Evolutionary conservation across 2,888 invertebrate species (phyloP).

Genomic region (Acronicta alni): DNA sequence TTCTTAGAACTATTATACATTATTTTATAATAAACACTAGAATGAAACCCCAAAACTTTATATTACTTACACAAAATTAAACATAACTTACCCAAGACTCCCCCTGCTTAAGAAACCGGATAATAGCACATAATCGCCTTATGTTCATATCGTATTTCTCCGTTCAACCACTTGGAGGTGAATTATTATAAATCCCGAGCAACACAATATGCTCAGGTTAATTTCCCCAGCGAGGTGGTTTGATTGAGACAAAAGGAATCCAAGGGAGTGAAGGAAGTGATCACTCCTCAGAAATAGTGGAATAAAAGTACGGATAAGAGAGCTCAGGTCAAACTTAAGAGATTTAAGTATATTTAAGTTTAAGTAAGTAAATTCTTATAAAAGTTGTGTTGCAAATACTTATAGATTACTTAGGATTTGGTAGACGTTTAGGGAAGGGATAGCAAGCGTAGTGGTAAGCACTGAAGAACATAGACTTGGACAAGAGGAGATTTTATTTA

Average conservation of each 20-base stretch:
- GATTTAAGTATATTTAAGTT: constrained; percentile 32
- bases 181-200: constrained; percentile 57
- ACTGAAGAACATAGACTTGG: neutral
- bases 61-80: constrained; percentile 10
- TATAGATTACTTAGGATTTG: constrained; percentile 19
- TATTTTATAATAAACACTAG: neutral
- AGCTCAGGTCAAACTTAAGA: constrained; percentile 21
- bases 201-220: constrained; percentile 63
- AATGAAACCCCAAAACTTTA: neutral
- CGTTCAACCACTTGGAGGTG: constrained; percentile 28
- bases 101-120: constrained; percentile 7
- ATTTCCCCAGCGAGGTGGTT: constrained; percentile 68
- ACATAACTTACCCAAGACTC: constrained; percentile 6
- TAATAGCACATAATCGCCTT: constrained; percentile 45
- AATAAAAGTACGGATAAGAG: constrained; percentile 41
- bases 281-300: constrained; percentile 51
- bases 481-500: too few relatives aligned
- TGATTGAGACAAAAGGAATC: constrained; percentile 64
- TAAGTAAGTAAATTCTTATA: constrained; percentile 16
- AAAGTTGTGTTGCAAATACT: neutral
- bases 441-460: neutral
- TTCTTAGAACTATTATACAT: too few relatives aligned
- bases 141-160: constrained; percentile 27
- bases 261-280: constrained; percentile 44
- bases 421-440: neutral